phyloP scores from a whole-genome alignment of 2,797 vertebrate species.

The Nasua narica region DNA sequence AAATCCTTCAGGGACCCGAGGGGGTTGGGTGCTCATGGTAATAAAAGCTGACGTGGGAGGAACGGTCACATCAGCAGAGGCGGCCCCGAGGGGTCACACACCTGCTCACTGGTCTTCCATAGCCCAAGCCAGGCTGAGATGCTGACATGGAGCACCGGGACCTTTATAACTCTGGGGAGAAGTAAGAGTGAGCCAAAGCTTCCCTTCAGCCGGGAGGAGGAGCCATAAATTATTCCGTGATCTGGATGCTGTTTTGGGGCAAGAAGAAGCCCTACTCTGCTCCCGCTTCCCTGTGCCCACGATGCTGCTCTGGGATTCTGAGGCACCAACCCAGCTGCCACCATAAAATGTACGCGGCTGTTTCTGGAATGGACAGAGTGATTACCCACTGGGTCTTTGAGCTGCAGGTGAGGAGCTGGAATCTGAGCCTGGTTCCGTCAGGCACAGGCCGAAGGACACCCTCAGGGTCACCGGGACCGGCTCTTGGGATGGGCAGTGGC shows the following conservation, averaged over 20 bases:
- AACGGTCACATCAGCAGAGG: constrained; percentile 57
- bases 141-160: not conserved
- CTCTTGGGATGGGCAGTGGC: not conserved
- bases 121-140: not conserved
- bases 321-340: constrained; percentile 70
- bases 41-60: constrained; percentile 77
- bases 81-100: fast-evolving
- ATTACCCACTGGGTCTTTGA: not conserved
- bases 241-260: constrained; percentile 44
- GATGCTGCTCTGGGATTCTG: constrained; percentile 33
- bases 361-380: not conserved
- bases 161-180: not conserved
- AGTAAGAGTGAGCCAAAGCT: not conserved
- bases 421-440: not conserved
- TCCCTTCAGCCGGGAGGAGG: not conserved
- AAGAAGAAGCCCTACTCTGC: constrained; percentile 49
- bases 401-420: not conserved
- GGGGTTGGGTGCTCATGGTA: constrained; percentile 75
- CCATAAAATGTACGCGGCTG: not conserved
- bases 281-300: constrained; percentile 22
- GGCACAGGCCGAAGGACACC: not conserved
- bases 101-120: not conserved
- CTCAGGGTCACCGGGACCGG: not conserved
- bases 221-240: not conserved
- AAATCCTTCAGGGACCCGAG: constrained; percentile 70